Percentiles rank a stretch among this genome's conserved stretches.
These are phyloP conservation scores for Platycercus adscitus DNA, from an alignment of 2,113 vertebrate genomes.

Conservation along the genomic window DNA sequence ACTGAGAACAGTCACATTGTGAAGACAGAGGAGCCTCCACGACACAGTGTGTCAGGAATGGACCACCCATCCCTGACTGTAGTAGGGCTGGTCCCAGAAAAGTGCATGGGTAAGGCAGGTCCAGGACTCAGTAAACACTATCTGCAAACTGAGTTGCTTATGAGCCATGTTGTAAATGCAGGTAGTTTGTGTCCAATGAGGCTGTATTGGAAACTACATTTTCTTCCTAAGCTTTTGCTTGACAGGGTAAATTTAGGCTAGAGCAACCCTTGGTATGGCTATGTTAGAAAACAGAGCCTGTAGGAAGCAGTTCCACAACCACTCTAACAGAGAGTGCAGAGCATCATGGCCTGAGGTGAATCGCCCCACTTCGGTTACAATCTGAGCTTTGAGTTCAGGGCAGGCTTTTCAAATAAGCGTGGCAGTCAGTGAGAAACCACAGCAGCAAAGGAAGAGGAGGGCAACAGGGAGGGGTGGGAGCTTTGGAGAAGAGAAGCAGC, in stretches of 20 bases:
- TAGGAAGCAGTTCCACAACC: background rate
- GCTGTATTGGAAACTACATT: background rate
- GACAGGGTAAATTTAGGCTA: background rate
- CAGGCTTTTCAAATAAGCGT: background rate
- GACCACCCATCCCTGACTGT: background rate
- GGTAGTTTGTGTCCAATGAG: background rate
- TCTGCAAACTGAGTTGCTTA: background rate
- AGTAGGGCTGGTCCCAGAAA: background rate
- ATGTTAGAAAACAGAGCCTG: background rate
- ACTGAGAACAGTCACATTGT: background rate
- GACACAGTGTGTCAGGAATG: background rate
- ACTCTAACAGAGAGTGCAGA: background rate
- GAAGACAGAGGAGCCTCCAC: background rate
- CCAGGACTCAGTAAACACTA: background rate
- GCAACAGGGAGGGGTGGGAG: background rate
- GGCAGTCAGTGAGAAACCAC: background rate
- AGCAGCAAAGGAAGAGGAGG: background rate
- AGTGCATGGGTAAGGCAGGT: background rate
- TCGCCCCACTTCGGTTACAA: background rate
- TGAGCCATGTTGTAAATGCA: background rate
- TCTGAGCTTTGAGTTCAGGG: background rate
- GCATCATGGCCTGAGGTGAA: background rate
- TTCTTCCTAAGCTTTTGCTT: background rate
- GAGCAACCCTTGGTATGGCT: background rate
- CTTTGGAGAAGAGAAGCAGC: conserved; percentile 8